Conservation (phyloP, 2,888 invertebrate species). For the Archaeoteleia sp. region DNA sequence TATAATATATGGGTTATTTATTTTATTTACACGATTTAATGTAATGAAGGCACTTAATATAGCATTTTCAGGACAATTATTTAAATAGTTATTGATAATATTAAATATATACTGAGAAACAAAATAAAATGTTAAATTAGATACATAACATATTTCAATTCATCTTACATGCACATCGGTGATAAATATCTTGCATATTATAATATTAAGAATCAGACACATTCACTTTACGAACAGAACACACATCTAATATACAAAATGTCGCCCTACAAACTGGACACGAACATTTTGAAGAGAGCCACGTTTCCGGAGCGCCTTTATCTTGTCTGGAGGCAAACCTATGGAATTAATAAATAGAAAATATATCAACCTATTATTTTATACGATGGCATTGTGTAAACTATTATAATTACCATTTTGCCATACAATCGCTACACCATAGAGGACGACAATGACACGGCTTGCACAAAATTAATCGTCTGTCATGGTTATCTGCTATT, state of each 20-base stretch:
- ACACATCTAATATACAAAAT: conserved; percentile 90
- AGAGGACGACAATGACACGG: conserved; percentile 87
- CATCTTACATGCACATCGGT: no score
- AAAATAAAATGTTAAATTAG: no score
- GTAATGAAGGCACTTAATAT: no score
- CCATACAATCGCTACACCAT: conserved; percentile 93
- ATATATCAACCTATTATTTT: conserved; percentile 1
- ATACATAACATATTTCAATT: no score
- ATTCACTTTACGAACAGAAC: conserved; percentile 55
- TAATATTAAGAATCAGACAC: conserved; percentile 3
- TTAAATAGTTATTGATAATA: no score
- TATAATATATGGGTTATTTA: no score
- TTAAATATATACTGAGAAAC: no score
- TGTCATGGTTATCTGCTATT: conserved; percentile 68
- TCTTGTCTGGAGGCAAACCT: conserved; percentile 89
- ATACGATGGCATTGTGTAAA: not conserved
- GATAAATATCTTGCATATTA: no score
- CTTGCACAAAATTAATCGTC: conserved; percentile 74
- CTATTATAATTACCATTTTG: conserved; percentile 79
- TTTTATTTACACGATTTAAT: no score
- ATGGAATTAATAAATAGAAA: conserved; percentile 46
- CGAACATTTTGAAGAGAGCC: conserved; percentile 88
- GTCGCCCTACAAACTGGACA: conserved; percentile 91
- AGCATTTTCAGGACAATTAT: no score
- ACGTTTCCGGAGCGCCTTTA: conserved; percentile 81